Conservation (phyloP, 2,888 invertebrate genomes). For the Diaprepes abbreviatus region DNA sequence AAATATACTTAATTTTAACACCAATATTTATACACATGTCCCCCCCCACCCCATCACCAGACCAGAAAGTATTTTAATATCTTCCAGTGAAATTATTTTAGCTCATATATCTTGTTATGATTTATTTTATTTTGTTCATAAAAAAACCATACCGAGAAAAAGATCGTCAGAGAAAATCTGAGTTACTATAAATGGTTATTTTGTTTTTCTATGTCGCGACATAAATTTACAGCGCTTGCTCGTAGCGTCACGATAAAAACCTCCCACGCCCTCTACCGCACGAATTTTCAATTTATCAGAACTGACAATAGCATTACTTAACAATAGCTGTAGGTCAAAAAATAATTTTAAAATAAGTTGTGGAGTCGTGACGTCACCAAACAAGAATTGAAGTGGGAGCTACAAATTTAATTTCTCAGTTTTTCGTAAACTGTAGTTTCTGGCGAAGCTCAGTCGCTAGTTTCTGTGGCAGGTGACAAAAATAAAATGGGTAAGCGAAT, state of each 20-base stretch:
- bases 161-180: too few relatives aligned
- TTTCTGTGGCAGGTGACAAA: conserved; percentile 36
- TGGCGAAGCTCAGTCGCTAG: conserved; percentile 34
- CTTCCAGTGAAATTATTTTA: too few relatives aligned
- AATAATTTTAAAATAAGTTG: conserved; percentile 40
- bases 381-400: conserved; percentile 35
- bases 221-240: neutral
- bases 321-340: conserved; percentile 16
- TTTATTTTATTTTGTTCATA: too few relatives aligned
- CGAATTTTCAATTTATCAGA: conserved; percentile 27
- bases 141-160: too few relatives aligned
- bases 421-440: conserved; percentile 36
- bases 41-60: too few relatives aligned
- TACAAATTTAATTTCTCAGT: conserved; percentile 22
- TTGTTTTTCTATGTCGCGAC: neutral
- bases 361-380: conserved; percentile 28
- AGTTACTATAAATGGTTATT: too few relatives aligned
- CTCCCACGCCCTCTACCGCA: neutral
- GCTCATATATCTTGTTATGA: too few relatives aligned
- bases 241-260: conserved; percentile 11
- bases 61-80: too few relatives aligned
- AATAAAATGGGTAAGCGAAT: conserved; percentile 46
- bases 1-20: too few relatives aligned
- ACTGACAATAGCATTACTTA: conserved; percentile 25
- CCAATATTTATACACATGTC: too few relatives aligned